Percentiles rank a stretch among this genome's conserved stretches.
Evolutionary conservation across 2,888 invertebrate species (phyloP).

Genomic region (Cerceris rybyensis): DNA sequence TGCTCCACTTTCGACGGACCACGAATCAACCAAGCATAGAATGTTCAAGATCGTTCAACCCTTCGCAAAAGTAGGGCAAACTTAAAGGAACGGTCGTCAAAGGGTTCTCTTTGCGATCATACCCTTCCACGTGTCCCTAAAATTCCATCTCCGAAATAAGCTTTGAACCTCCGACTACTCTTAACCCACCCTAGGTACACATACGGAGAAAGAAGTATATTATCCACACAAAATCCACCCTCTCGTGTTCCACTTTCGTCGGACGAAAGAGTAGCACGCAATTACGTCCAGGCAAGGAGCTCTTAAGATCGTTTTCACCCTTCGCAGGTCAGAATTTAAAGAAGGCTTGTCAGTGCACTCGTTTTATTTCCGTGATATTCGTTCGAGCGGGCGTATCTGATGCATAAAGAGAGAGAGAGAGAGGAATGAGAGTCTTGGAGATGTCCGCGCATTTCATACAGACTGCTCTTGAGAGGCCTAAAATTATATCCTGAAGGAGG

Average conservation of each 20-base stretch:
- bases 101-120: too few species aligned
- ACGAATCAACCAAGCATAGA: too few species aligned
- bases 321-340: slow-evolving; percentile 9
- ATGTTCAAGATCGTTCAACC: too few species aligned
- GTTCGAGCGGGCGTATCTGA: slow-evolving; percentile 38
- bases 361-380: slow-evolving; percentile 7
- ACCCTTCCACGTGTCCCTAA: too few species aligned
- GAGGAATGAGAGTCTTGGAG: slow-evolving; percentile 16
- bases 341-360: background rate
- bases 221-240: background rate
- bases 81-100: too few species aligned
- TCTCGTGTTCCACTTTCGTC: background rate
- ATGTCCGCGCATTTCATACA: slow-evolving; percentile 26
- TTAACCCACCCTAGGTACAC: too few species aligned
- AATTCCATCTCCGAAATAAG: too few species aligned
- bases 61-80: too few species aligned
- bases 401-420: background rate
- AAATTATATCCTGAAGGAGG: slow-evolving; percentile 49
- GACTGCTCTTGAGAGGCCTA: slow-evolving; percentile 23
- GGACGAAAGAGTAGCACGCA: background rate
- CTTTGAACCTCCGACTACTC: too few species aligned
- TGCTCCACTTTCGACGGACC: too few species aligned
- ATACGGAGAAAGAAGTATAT: too few species aligned
- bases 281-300: background rate
- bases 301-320: slow-evolving; percentile 21